Percentiles rank a stretch among this genome's conserved stretches.
phyloP scores from a whole-genome alignment of 2,888 invertebrate species.

The Mellilla xanthometata region DNA sequence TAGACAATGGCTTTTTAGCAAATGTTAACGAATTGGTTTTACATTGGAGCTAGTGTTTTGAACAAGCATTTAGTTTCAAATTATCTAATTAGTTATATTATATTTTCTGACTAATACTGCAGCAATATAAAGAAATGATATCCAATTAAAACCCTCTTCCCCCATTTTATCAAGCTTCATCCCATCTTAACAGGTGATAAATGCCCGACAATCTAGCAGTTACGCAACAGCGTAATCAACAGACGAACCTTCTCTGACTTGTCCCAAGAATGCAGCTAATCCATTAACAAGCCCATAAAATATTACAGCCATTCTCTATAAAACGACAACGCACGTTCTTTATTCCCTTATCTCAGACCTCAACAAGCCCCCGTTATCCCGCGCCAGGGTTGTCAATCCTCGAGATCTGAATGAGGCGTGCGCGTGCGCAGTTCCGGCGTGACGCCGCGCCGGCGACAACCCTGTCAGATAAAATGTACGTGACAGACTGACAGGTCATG shows the following conservation, averaged over 20 bases:
- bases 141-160: background rate
- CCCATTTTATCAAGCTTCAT: too few species aligned
- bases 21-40: too few species aligned
- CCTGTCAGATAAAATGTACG: conserved; percentile 44
- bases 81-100: too few species aligned
- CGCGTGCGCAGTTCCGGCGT: conserved; percentile 45
- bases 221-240: background rate
- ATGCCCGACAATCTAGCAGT: background rate
- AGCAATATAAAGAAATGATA: too few species aligned
- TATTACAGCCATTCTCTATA: conserved; percentile 29
- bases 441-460: conserved; percentile 35
- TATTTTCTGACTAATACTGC: too few species aligned
- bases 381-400: conserved; percentile 46
- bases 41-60: too few species aligned
- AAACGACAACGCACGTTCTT: conserved; percentile 34
- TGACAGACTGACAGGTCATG: conserved; percentile 36
- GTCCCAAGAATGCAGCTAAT: conserved; percentile 28
- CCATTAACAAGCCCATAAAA: conserved; percentile 24
- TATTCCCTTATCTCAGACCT: conserved; percentile 34
- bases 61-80: too few species aligned
- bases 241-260: conserved; percentile 6
- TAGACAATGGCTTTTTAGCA: too few species aligned
- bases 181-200: background rate
- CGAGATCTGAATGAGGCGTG: conserved; percentile 53
- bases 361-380: conserved; percentile 53